phyloP scores from a whole-genome alignment of 2,113 vertebrate species.

The crab-eating macaque (Macaca fascicularis) region T2T-MFA8v1.1 NC_088389.1:44507001-44507500 shows the following conservation, averaged over 20 bases:
- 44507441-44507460: background rate
- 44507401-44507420: background rate
- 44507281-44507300: background rate
- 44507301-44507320: background rate
- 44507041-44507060: background rate
- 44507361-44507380: background rate
- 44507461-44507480: background rate
- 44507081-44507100: background rate
- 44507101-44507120: background rate
- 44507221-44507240: background rate
- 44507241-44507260: background rate
- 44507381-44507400: fast-evolving
- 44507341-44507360: background rate
- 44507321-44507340: background rate
- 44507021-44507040: background rate
- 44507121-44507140: background rate
- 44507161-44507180: background rate
- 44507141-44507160: background rate
- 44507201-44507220: background rate
- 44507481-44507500: background rate
- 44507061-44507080: background rate
- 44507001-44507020: background rate
- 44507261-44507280: background rate
- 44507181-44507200: background rate
- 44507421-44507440: background rate